These are phyloP conservation scores for Cancer borealis DNA, from an alignment of 2,888 invertebrate genomes.

Conservation along the genomic window DNA sequence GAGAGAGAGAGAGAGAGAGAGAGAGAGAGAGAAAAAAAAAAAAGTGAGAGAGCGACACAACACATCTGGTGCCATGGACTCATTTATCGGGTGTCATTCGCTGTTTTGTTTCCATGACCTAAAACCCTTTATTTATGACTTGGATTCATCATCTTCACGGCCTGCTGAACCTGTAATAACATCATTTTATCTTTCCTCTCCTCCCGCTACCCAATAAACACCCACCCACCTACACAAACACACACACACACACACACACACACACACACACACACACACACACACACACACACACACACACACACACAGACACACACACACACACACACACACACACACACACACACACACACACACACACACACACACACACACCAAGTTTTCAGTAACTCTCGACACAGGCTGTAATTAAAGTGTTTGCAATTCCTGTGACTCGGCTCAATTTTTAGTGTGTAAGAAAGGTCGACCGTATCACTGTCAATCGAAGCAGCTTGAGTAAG, in stretches of 20 bases:
- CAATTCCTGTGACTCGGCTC: neutral
- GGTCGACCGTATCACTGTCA: neutral
- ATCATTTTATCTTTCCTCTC: neutral
- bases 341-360: neutral
- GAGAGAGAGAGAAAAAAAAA: neutral
- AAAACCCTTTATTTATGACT: neutral
- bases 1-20: conserved; percentile 20
- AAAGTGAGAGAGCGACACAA: neutral
- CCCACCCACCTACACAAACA: too few species aligned
- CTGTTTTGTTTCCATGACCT: neutral
- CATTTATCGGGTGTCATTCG: neutral
- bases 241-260: too few species aligned
- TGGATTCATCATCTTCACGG: neutral
- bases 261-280: too few species aligned
- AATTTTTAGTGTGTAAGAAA: neutral
- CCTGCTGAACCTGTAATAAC: neutral
- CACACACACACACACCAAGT: neutral
- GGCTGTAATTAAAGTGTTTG: neutral
- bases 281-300: neutral
- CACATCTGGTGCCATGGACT: neutral
- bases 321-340: too few species aligned
- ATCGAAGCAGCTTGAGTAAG: neutral
- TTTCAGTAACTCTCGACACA: neutral
- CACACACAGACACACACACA: too few species aligned
- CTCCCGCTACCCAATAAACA: neutral